Conservation (phyloP, 2,888 invertebrate genomes). For the Lasioglossum vierecki region DNA sequence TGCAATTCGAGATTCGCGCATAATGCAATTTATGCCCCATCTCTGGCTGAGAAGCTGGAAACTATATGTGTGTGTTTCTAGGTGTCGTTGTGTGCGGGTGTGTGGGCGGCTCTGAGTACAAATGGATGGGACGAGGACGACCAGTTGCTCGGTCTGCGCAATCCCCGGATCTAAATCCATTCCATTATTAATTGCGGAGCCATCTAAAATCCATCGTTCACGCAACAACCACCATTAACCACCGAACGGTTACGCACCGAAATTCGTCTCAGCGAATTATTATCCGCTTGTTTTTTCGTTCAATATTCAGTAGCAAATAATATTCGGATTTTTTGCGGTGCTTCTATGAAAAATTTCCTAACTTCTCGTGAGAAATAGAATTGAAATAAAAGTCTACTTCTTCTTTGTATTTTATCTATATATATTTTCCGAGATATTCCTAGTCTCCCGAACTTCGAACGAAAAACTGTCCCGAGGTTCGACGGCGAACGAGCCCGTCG, state of each 20-base stretch:
- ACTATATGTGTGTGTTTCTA: neutral
- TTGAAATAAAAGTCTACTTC: neutral
- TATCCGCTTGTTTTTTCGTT: neutral
- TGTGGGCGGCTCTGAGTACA: constrained; percentile 14
- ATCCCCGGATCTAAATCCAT: constrained; percentile 36
- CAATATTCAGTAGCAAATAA: neutral
- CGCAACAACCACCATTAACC: constrained; percentile 33
- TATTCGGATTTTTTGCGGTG: neutral
- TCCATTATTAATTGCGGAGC: constrained; percentile 48
- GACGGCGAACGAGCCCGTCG: neutral
- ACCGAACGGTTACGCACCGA: neutral
- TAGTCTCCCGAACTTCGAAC: neutral
- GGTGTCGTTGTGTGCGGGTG: neutral
- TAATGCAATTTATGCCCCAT: constrained; percentile 13
- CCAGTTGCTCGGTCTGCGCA: constrained; percentile 38
- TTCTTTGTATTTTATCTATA: neutral
- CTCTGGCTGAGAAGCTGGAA: constrained; percentile 24
- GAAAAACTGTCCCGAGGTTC: neutral
- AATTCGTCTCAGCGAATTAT: neutral
- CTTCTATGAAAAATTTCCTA: neutral
- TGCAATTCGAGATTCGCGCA: constrained; percentile 20
- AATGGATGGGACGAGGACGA: constrained; percentile 36
- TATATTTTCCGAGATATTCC: neutral
- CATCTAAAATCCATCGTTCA: constrained; percentile 40
- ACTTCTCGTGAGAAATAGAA: neutral